Evolutionary conservation across 2,797 vertebrate species (phyloP), one percentile per base, ranked within the genome.

Genomic region (Spheniscus humboldti): DNA sequence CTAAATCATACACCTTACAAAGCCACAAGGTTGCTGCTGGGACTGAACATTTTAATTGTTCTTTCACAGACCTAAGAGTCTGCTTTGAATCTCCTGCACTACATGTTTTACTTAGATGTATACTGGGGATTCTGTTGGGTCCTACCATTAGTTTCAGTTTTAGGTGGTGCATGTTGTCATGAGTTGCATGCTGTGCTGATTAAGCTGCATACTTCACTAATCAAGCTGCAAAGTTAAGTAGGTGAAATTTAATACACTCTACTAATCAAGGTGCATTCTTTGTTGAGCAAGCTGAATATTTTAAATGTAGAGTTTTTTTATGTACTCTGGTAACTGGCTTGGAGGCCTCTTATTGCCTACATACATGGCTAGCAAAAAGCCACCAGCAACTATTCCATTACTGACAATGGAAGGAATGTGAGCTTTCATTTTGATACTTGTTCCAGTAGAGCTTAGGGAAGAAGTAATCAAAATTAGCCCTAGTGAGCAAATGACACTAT

Each of bases 231-330:
- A 96, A 98, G 96, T 96, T 97, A 96, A 97, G 97, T 95, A 97
- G 95, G 94, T 97, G 97, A 97, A 94, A 95, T 95, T 94, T 96
- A 96, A 97, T 90, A 92, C 93, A 95, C 97, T 97, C 82, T 96
- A 87, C 96, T 98, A 98, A 98, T 98, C 97, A 97, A 97, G 53
- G 78, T 97, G 85, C 90, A 96, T 98, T 98, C 97, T 97, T 97
- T 96, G 94, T 96, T 87, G 75, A 94, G 92, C 82, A 92, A 91
- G 83, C 75, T 92, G 98, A 97, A 97, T 97, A 97, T 97, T 98
- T 98, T 98, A 98, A 96, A 86, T 77, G 78, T 71, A 81, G 76
- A 94, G 72, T 2, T 13, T 68, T 88, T 95, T 96, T 89, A 92
- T 92, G 75, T 94, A 43, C 68, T 92, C 76, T 87, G 59, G 50